A percentile compares a stretch with the other conserved stretches of the same genome.
phyloP scores from a whole-genome alignment of 2,797 vertebrate species.

The Buceros bicornis region DNA sequence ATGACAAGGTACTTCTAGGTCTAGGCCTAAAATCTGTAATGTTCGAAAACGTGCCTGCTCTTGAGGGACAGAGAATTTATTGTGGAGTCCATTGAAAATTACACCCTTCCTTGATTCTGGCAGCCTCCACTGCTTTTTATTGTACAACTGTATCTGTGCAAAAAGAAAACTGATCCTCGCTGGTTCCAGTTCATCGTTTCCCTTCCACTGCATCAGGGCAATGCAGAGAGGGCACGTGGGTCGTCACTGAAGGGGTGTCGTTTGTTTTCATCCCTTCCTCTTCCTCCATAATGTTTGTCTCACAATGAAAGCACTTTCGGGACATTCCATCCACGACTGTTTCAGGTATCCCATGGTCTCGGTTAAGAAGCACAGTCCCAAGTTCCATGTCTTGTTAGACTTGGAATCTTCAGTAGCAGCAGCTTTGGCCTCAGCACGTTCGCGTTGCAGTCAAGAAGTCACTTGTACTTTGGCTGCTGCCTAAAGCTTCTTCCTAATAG shows the following conservation, averaged over 20 bases:
- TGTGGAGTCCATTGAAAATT: not conserved
- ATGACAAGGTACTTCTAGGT: slow-evolving; percentile 33
- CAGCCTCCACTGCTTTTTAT: not conserved
- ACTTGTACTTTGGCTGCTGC: not conserved
- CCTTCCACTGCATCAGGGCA: not conserved
- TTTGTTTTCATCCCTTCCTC: not conserved
- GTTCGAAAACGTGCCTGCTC: not conserved
- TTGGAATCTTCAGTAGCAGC: not conserved
- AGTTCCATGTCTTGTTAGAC: not conserved
- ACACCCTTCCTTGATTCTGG: not conserved
- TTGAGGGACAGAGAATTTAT: not conserved
- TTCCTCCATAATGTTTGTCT: not conserved
- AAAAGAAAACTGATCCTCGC: not conserved
- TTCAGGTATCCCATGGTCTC: not conserved
- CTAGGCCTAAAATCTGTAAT: not conserved
- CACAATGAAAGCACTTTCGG: not conserved
- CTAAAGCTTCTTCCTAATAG: not conserved
- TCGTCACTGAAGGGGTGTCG: rapidly evolving
- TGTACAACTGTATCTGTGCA: not conserved
- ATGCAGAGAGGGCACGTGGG: not conserved
- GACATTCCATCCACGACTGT: not conserved
- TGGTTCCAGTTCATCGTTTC: not conserved
- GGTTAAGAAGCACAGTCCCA: not conserved
- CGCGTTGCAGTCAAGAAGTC: not conserved
- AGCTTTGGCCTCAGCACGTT: not conserved